Evolutionary conservation across 2,113 vertebrate species (phyloP), one percentile per base, ranked within the genome.

Genomic region (Circaetus gallicus): DNA sequence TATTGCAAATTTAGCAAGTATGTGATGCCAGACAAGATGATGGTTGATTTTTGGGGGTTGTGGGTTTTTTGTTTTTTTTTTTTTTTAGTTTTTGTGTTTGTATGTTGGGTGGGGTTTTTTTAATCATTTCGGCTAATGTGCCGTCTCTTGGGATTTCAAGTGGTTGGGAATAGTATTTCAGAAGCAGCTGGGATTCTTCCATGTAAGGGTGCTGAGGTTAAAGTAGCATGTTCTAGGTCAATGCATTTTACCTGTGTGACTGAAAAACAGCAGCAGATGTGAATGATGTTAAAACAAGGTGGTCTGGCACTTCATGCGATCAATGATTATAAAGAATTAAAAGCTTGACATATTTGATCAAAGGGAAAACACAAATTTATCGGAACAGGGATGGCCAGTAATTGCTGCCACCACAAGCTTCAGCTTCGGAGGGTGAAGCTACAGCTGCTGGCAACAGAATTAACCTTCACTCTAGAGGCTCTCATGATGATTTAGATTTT

Each of bases 321-420:
- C 80, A 89, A 50, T 65, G 79, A 94, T 96, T 96, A 94, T 32
- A 66, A 80, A 86, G 89, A 96, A 96, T 95, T 96, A 97, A 96
- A 97, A 96, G 92, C 89, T 61, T 95, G 91, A 96, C 93, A 81
- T 93, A 79, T 93, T 82, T 96, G 89, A 97, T 97, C 89, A 96
- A 93, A 97, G 80, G 36, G 47, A 95, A 95, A 95, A 72, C 85
- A 92, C 79, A 86, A 81, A 97, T 95, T 90, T 86, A 85, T 92
- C 15, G 0, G 70, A 93, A 90, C 49, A 50, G 38, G 66, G 63
- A 85, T 89, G 87, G 73, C 21, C 66, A 85, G 62, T 85, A 96
- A 93, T 92, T 94, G 59, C 80, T 85, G 36, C 59, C 85, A 90
- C 82, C 76, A 73, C n/a, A 36, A 71, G 77, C 55, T 82, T 90